Evolutionary conservation across 2,888 invertebrate genomes (phyloP).

Genomic region (Tribolium freemani): DNA sequence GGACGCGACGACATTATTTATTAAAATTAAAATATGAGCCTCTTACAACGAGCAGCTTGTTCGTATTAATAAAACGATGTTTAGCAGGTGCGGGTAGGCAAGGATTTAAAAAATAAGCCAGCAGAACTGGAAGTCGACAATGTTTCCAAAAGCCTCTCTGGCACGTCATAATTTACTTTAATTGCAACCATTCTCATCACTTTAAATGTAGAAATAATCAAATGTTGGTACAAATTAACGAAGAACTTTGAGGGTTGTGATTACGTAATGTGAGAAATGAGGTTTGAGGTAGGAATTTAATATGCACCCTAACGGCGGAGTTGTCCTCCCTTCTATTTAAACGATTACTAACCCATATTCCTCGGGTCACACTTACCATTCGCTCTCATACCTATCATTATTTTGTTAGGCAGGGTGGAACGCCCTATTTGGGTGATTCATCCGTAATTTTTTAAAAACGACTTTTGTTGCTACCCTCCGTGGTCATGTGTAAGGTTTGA

Average conservation of each 20-base stretch:
- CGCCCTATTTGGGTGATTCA: conserved; percentile 31
- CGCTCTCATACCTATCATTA: conserved; percentile 33
- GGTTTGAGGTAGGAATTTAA: conserved; percentile 29
- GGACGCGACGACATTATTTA: conserved; percentile 31
- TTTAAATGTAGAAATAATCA: conserved; percentile 9
- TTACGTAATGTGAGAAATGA: conserved; percentile 27
- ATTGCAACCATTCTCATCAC: background rate
- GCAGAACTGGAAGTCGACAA: conserved; percentile 14
- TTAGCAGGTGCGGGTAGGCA: conserved; percentile 30
- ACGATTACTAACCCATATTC: conserved; percentile 44
- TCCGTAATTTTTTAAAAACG: conserved; percentile 33
- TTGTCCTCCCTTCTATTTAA: conserved; percentile 29
- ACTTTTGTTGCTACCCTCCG: conserved; percentile 27
- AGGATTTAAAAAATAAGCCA: conserved; percentile 8
- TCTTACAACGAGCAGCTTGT: conserved; percentile 31
- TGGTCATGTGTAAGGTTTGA: conserved; percentile 31
- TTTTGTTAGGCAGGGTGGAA: conserved; percentile 34
- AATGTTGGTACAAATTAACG: conserved; percentile 2
- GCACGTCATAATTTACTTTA: conserved; percentile 12
- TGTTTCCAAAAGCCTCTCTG: background rate
- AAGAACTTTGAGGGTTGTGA: conserved; percentile 21
- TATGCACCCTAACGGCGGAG: conserved; percentile 30
- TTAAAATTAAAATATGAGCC: conserved; percentile 39
- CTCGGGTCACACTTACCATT: conserved; percentile 23
- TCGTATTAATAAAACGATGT: conserved; percentile 38